Percentiles rank a stretch among this genome's conserved stretches.
phyloP scores from a whole-genome alignment of 2,113 vertebrate genomes.

The Nansenia antarctica region DNA sequence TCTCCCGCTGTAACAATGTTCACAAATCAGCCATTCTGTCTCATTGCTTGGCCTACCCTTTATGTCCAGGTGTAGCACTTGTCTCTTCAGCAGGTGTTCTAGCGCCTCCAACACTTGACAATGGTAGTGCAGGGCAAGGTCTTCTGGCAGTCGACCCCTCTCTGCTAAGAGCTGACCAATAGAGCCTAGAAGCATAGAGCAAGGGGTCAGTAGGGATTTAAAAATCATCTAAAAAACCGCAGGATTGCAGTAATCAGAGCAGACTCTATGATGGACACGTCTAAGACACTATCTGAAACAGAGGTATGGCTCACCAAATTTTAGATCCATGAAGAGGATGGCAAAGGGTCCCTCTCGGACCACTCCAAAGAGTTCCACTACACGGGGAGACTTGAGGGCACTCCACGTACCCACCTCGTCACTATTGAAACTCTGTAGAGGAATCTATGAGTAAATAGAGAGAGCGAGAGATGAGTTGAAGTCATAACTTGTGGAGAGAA shows the following conservation, averaged over 20 bases:
- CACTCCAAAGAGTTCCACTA: constrained; percentile 91
- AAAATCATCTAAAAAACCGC: not conserved
- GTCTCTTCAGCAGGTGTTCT: constrained; percentile 83
- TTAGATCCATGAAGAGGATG: constrained; percentile 91
- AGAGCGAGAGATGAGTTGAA: not conserved
- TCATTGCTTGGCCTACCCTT: constrained; percentile 80
- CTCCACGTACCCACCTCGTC: constrained; percentile 93
- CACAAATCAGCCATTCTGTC: not conserved
- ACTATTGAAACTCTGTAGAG: constrained; percentile 82
- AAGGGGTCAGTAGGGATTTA: constrained; percentile 11
- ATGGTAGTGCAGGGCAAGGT: constrained; percentile 89
- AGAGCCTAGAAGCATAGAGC: constrained; percentile 73
- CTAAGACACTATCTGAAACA: not conserved
- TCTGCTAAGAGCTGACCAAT: constrained; percentile 87
- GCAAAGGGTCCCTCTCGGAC: constrained; percentile 88
- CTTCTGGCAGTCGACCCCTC: constrained; percentile 86
- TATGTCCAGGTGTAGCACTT: constrained; percentile 88
- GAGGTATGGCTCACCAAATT: constrained; percentile 78
- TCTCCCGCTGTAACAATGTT: not conserved
- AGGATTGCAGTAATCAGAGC: not conserved
- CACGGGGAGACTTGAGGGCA: constrained; percentile 80
- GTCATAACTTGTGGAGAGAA: not conserved
- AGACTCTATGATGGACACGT: too few relatives aligned
- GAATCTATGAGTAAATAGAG: constrained; percentile 71
- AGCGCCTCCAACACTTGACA: constrained; percentile 84